These are phyloP conservation scores for Cyanocitta stelleri DNA, from an alignment of 2,113 vertebrate genomes.

Conservation along the genomic window DNA sequence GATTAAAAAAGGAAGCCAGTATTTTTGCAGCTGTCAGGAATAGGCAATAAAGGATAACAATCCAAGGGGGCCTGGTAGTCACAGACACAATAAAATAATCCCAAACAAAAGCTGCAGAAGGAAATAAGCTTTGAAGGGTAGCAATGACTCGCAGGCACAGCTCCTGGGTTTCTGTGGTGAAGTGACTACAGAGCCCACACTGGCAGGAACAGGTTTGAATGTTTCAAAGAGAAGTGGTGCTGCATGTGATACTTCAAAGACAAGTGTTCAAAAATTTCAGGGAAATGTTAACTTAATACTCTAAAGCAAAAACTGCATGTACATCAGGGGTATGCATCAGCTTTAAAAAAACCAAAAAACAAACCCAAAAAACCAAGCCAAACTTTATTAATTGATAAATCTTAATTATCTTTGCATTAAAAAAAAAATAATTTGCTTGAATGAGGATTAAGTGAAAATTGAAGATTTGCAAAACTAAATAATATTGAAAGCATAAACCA, in stretches of 20 bases:
- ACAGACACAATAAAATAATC: constrained; percentile 35
- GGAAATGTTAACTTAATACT: not conserved
- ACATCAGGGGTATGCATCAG: not conserved
- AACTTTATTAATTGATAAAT: not conserved
- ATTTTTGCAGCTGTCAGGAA: constrained; percentile 57
- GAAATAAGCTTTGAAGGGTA: not conserved
- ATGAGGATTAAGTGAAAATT: not conserved
- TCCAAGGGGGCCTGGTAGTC: constrained; percentile 36
- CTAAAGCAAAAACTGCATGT: not conserved
- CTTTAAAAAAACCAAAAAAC: not conserved
- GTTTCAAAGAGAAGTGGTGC: not conserved
- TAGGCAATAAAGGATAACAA: constrained; percentile 50
- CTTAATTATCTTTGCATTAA: not conserved
- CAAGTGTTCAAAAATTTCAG: not conserved
- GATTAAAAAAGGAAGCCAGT: constrained; percentile 59
- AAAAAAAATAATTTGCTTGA: not conserved
- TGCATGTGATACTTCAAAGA: not conserved
- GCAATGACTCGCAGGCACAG: not conserved
- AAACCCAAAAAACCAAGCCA: accelerated
- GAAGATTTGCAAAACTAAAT: not conserved
- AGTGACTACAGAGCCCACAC: not conserved
- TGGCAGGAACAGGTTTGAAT: not conserved
- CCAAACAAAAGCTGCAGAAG: constrained; percentile 7
- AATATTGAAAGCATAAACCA: not conserved
- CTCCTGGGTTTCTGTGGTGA: not conserved